Evolutionary conservation across 2,888 invertebrate species (phyloP).

Genomic region (Tipula lateralis): DNA sequence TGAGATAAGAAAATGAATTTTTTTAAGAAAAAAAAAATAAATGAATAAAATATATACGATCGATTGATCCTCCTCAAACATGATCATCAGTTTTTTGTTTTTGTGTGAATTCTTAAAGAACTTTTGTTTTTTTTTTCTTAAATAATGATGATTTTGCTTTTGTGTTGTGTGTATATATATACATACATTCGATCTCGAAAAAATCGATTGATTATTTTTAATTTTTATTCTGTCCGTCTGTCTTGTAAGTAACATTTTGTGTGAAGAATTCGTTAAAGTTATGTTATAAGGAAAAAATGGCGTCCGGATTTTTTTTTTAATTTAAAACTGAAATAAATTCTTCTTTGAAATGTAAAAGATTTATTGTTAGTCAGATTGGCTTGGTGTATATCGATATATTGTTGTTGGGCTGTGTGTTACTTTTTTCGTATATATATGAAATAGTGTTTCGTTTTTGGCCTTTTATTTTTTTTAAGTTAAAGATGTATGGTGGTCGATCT

Average conservation of each 20-base stretch:
- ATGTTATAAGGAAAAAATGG: slow-evolving; percentile 20
- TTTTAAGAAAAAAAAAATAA: neutral
- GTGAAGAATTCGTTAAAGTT: slow-evolving; percentile 25
- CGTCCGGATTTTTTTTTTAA: slow-evolving; percentile 26
- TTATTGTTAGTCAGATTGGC: slow-evolving; percentile 28
- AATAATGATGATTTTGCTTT: slow-evolving; percentile 3
- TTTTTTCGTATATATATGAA: slow-evolving; percentile 5
- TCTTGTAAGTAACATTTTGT: slow-evolving; percentile 25
- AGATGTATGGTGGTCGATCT: slow-evolving; percentile 29
- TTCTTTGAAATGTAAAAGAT: slow-evolving; percentile 28
- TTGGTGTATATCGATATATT: neutral
- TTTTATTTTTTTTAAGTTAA: neutral
- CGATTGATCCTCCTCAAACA: slow-evolving; percentile 28
- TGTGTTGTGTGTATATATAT: neutral
- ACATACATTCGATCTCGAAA: slow-evolving; percentile 24
- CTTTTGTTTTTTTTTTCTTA: neutral
- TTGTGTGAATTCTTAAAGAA: neutral
- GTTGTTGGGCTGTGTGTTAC: neutral
- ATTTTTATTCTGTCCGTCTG: slow-evolving; percentile 26
- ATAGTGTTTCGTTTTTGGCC: neutral
- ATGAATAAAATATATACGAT: neutral
- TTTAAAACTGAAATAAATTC: neutral
- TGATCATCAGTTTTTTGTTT: slow-evolving; percentile 26
- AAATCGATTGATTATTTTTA: slow-evolving; percentile 27
- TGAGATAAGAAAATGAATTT: slow-evolving; percentile 24